Evolutionary conservation across 2,888 invertebrate genomes (phyloP).

Genomic region (Petrolisthes cinctipes): DNA sequence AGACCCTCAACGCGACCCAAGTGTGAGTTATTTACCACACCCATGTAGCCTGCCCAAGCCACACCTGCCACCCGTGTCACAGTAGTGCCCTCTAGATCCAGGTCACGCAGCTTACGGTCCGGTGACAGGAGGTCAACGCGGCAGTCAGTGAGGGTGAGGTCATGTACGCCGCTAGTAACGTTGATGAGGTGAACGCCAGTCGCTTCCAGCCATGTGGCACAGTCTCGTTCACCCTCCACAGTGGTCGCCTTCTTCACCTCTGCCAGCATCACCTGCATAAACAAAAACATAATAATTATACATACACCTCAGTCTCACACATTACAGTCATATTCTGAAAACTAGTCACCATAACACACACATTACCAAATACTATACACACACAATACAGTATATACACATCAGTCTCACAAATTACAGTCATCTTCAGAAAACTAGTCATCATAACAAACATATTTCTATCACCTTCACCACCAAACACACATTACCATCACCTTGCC

Average conservation of each 20-base stretch:
- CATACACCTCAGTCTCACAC: background rate
- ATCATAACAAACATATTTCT: too few relatives aligned
- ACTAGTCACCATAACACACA: background rate
- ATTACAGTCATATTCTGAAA: background rate
- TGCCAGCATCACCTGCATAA: conserved; percentile 38
- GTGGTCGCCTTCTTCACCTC: conserved; percentile 40
- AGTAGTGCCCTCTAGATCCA: conserved; percentile 23
- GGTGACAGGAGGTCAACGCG: conserved; percentile 46
- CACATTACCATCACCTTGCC: too few relatives aligned
- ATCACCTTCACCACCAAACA: too few relatives aligned
- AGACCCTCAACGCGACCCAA: conserved; percentile 37
- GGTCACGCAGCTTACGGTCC: conserved; percentile 45
- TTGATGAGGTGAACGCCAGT: conserved; percentile 35
- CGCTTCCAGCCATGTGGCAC: conserved; percentile 48
- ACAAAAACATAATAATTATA: background rate
- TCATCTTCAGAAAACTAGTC: too few relatives aligned
- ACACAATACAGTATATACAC: background rate
- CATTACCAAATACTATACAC: background rate
- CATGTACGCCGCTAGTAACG: conserved; percentile 46
- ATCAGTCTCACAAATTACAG: background rate
- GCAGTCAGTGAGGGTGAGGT: conserved; percentile 40
- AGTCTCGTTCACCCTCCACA: conserved; percentile 26
- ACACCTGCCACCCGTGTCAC: conserved; percentile 39
- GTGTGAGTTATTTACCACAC: conserved; percentile 42
- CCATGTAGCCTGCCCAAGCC: conserved; percentile 47